Evolutionary conservation across 1,140 invertebrate genomes (phyloP).

Genomic region (Vollenhovia emeryi): DNA sequence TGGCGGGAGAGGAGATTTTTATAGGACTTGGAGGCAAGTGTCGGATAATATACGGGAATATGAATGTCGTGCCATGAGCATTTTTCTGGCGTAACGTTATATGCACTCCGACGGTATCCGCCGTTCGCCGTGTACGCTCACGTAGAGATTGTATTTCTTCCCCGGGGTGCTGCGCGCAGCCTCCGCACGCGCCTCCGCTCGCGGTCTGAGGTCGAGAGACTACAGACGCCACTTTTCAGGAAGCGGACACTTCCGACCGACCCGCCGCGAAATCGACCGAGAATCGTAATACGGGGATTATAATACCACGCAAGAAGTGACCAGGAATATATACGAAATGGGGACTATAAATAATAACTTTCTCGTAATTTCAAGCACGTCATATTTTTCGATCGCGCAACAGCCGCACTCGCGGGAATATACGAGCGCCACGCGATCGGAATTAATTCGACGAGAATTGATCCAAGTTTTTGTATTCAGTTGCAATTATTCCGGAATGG

Average conservation of each 20-base stretch:
- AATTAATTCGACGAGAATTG: background rate
- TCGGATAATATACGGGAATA: conserved; percentile 64
- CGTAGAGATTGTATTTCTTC: conserved; percentile 62
- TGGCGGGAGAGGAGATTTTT: conserved; percentile 28
- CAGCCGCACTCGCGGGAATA: background rate
- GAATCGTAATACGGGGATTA: conserved; percentile 41
- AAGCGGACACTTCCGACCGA: conserved; percentile 24
- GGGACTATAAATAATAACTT: conserved; percentile 30
- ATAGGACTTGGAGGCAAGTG: conserved; percentile 38
- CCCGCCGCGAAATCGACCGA: conserved; percentile 33
- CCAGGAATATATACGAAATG: background rate
- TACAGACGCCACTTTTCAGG: conserved; percentile 48
- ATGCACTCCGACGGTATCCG: conserved; percentile 45
- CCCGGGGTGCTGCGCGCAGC: conserved; percentile 10
- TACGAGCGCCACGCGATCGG: background rate
- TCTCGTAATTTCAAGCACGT: conserved; percentile 15
- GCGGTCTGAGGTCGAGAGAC: conserved; percentile 29
- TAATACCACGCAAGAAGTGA: background rate
- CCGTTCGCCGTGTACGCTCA: conserved; percentile 52
- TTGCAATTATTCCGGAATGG: background rate
- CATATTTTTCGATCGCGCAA: conserved; percentile 4
- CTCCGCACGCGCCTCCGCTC: background rate
- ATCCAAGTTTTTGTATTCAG: background rate
- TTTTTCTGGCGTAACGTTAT: conserved; percentile 60
- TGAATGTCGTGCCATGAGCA: conserved; percentile 60